Evolutionary conservation across 2,797 vertebrate species (phyloP), one percentile per base, ranked within the genome.

Genomic region (Leptodon cayanensis): DNA sequence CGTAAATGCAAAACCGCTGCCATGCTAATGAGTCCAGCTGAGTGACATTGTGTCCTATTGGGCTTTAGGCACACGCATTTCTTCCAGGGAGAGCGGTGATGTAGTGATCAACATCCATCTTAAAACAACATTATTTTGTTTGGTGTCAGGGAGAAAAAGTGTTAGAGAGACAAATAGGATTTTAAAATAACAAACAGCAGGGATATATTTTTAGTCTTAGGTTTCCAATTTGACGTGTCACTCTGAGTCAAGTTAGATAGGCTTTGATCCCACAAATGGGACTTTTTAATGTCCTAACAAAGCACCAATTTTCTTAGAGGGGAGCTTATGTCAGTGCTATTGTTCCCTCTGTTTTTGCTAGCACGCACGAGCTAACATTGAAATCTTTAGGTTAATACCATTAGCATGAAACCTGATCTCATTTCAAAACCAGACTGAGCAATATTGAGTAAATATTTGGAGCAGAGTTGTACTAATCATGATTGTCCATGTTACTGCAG

Each of bases 21-120:
- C 92, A 50, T 49, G 46, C 42, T 95, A 94, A 96, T 92, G 94
- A 88, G 65, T 93, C 88, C 96, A 90, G 77, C 92, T 94, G 93
- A 78, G 92, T 69, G 72, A 96, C 93, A 76, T 42, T 13, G 44
- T 82, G 85, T 83, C 88, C 77, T 91, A 44, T 61, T 0, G 2
- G 54, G 69, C 55, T 93, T 73, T 21, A 74, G 83, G 83, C 72
- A 61, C 76, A 54, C 5, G 19, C 24, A 7, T 89, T 92, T 81
- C 42, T 92, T 93, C 47, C 77, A 59, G 79, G 58, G 61, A 88
- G 14, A 86, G 14, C 61, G 44, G 16, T 63, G 85, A 93, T 63
- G 59, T 55, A 73, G 65, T 90, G 86, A 95, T 94, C 96, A 92
- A 65, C 90, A 94, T 79, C 73, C 86, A 55, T 88, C 92, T 93